Evolutionary conservation across 2,888 invertebrate genomes (phyloP), one percentile per base, ranked within the genome.

Genomic region (Tridacna gigas): DNA sequence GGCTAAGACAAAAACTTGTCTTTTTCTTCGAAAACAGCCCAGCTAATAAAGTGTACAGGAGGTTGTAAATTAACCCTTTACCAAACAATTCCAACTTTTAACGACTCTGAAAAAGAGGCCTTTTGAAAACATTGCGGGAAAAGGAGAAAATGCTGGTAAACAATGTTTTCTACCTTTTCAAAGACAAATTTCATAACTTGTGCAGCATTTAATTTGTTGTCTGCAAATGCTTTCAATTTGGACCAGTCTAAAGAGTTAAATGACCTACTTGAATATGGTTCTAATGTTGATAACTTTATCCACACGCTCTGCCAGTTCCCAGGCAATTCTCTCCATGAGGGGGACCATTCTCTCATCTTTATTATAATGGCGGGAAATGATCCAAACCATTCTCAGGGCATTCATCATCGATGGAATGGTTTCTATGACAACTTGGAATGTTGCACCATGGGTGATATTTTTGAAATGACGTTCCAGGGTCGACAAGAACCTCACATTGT

Each of bases 341-440:
- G 97, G 96, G 45, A 97, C 96, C 98, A 98, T 98, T 81, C 97
- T 96, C 84, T 97, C 97, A 92, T 98, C 98, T 0, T 96, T 96
- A 84, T 97, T 97, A 94, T 97, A 98, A 91, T 98, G 97, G 75
- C 96, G 95, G 0, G 98, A 98, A 77, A 98, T 96, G 74, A 98
- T 97, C 98, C 98, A 98, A 92, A 98, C 97, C 96, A 98, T 97
- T 90, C 97, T 97, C 61, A 98, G 95, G 0, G 97, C 97, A 86
- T 97, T 97, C 95, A 98, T 97, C 85, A 98, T 95, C 80, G 97
- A 96, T 0, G 97, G 97, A 45, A 98, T 96, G 9, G 96, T 96
- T 63, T 97, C 96, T 18, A 96, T 96, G 26, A 98, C 97, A 93
- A 96, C 96, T 86, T 96, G 95, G 83, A 98, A 97, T 45, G 97